phyloP scores from a whole-genome alignment of 92 coral and sea anemone species.

The Porites lobata region DNA sequence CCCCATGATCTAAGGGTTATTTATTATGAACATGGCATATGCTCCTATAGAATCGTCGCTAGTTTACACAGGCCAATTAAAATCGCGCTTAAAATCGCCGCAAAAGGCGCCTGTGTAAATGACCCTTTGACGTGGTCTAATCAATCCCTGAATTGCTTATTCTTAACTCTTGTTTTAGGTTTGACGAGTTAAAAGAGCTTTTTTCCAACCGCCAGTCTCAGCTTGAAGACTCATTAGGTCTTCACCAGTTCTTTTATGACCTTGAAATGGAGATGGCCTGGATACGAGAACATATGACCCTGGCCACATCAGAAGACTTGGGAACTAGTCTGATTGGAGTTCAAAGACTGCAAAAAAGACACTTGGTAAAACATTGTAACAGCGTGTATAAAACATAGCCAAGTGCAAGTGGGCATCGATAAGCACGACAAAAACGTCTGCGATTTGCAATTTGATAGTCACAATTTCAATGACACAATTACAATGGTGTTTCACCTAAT shows the following conservation, averaged over 20 bases:
- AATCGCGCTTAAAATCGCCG: no score
- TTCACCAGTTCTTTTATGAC: slow-evolving; percentile 93
- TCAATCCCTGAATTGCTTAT: neutral
- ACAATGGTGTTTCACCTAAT: no score
- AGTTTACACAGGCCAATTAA: no score
- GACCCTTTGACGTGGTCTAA: no score
- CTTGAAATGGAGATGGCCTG: slow-evolving; percentile 93
- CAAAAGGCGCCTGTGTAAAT: no score
- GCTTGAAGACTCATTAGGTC: slow-evolving; percentile 90
- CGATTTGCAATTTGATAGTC: no score
- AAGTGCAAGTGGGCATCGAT: neutral
- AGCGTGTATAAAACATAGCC: neutral
- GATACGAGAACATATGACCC: slow-evolving; percentile 90
- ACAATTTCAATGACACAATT: no score
- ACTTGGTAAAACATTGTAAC: slow-evolving; percentile 47
- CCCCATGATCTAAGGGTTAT: no score
- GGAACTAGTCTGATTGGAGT: slow-evolving; percentile 91
- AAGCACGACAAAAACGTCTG: no score
- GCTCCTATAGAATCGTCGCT: no score
- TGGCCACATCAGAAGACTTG: slow-evolving; percentile 92
- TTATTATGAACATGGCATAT: no score
- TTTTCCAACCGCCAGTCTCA: slow-evolving; percentile 79
- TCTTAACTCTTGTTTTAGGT: slow-evolving; percentile 35
- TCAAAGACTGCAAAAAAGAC: slow-evolving; percentile 91
- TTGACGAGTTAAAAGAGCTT: slow-evolving; percentile 75